Percentiles rank a stretch among this genome's conserved stretches.
Conservation (phyloP, 1,140 invertebrate genomes). For the Ceratoteleas bidentatus region DNA sequence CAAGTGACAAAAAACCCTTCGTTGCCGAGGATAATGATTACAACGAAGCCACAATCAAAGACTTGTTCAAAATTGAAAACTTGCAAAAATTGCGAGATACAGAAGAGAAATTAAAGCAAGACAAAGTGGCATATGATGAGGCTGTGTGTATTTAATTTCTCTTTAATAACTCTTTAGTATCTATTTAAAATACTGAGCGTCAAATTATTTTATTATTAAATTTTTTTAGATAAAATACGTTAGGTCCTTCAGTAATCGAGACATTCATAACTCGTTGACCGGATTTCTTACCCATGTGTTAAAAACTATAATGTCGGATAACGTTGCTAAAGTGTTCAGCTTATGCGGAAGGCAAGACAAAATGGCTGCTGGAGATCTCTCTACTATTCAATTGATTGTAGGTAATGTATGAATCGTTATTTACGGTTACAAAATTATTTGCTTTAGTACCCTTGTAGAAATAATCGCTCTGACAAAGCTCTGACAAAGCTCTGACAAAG, state of each 20-base stretch:
- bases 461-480: too few relatives aligned
- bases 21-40: background rate
- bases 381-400: background rate
- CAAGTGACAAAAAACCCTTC: background rate
- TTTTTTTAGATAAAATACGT: constrained; percentile 1
- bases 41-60: background rate
- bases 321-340: background rate
- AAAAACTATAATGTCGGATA: background rate
- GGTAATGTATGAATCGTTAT: background rate
- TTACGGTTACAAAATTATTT: too few relatives aligned
- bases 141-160: too few relatives aligned
- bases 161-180: too few relatives aligned
- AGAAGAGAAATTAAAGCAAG: background rate
- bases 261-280: background rate
- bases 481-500: too few relatives aligned
- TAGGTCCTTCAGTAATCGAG: background rate
- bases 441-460: too few relatives aligned
- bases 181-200: too few relatives aligned
- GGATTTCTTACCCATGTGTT: background rate
- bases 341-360: background rate
- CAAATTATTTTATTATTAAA: too few relatives aligned
- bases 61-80: background rate
- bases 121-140: background rate
- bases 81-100: background rate
- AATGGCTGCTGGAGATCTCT: background rate